Evolutionary conservation across 2,888 invertebrate species (phyloP).

Genomic region (Synanthedon vespiformis): DNA sequence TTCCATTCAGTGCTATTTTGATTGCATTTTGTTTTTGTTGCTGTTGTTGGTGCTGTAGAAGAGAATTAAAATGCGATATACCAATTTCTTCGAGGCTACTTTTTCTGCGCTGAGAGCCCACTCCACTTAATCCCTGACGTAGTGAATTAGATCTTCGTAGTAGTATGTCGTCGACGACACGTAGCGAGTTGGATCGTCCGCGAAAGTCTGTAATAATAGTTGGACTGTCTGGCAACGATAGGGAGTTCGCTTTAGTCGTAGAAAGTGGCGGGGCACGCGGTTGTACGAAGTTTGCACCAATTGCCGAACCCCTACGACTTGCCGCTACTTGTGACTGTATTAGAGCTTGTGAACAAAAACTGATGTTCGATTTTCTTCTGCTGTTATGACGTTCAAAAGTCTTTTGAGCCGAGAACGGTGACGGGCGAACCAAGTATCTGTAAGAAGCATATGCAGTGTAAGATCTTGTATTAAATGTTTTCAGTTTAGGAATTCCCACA

Average conservation of each 20-base stretch:
- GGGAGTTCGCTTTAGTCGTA: slow-evolving; percentile 88
- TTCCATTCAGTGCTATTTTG: slow-evolving; percentile 87
- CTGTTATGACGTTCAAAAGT: slow-evolving; percentile 94
- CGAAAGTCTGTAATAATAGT: slow-evolving; percentile 83
- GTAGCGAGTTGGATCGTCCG: slow-evolving; percentile 86
- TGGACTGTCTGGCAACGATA: slow-evolving; percentile 90
- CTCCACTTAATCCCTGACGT: slow-evolving; percentile 81
- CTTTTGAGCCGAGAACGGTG: slow-evolving; percentile 95
- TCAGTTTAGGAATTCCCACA: not conserved
- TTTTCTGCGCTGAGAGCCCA: slow-evolving; percentile 77
- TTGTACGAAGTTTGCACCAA: slow-evolving; percentile 73
- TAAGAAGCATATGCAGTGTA: slow-evolving; percentile 15
- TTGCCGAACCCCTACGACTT: slow-evolving; percentile 78
- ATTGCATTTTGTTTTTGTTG: slow-evolving; percentile 79
- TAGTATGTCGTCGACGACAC: slow-evolving; percentile 88
- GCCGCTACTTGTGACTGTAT: slow-evolving; percentile 66
- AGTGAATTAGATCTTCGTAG: slow-evolving; percentile 86
- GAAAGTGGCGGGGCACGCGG: slow-evolving; percentile 82
- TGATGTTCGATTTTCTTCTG: slow-evolving; percentile 89
- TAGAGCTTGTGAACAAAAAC: slow-evolving; percentile 86
- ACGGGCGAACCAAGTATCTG: slow-evolving; percentile 92
- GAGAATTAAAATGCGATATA: slow-evolving; percentile 81
- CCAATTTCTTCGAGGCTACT: slow-evolving; percentile 90
- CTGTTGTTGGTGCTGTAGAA: slow-evolving; percentile 69
- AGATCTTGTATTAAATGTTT: not conserved